A percentile compares a stretch with the other conserved stretches of the same genome.
Evolutionary conservation across 2,888 invertebrate genomes (phyloP).

Genomic region (Apomyelois bistriatella): DNA sequence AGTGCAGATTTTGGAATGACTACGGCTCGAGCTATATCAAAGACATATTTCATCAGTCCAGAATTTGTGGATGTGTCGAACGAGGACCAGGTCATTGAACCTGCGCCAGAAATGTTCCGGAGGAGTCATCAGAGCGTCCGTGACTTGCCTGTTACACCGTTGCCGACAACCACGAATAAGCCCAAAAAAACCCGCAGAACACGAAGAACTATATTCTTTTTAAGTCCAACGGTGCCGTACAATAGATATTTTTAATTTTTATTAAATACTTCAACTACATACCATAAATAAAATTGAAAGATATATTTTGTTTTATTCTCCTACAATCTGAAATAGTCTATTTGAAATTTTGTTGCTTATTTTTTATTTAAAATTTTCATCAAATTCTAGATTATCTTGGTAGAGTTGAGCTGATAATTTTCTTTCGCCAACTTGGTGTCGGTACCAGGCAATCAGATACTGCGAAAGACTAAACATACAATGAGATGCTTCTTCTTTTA

Average conservation of each 20-base stretch:
- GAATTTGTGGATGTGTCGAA: neutral
- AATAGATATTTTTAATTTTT: slow-evolving; percentile 48
- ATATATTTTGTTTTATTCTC: slow-evolving; percentile 3
- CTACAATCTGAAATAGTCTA: no score
- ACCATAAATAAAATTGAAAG: slow-evolving; percentile 17
- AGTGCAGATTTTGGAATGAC: slow-evolving; percentile 24
- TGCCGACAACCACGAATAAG: slow-evolving; percentile 19
- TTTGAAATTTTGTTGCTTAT: no score
- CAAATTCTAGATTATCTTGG: no score
- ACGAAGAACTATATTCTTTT: slow-evolving; percentile 57
- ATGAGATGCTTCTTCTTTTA: no score
- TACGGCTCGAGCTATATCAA: slow-evolving; percentile 16
- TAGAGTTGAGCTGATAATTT: no score
- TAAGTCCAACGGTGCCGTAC: slow-evolving; percentile 60
- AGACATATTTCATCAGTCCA: slow-evolving; percentile 6
- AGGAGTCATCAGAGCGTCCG: neutral
- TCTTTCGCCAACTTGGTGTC: no score
- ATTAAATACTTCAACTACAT: no score
- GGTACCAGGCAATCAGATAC: no score
- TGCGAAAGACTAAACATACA: no score
- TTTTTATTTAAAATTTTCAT: no score
- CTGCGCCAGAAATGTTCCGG: neutral
- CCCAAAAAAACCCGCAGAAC: slow-evolving; percentile 28
- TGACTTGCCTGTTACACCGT: neutral
- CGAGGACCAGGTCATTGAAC: neutral